These are phyloP conservation scores for Drosophila tristis DNA, from an alignment of 1,140 invertebrate genomes.

Conservation along the genomic window DNA sequence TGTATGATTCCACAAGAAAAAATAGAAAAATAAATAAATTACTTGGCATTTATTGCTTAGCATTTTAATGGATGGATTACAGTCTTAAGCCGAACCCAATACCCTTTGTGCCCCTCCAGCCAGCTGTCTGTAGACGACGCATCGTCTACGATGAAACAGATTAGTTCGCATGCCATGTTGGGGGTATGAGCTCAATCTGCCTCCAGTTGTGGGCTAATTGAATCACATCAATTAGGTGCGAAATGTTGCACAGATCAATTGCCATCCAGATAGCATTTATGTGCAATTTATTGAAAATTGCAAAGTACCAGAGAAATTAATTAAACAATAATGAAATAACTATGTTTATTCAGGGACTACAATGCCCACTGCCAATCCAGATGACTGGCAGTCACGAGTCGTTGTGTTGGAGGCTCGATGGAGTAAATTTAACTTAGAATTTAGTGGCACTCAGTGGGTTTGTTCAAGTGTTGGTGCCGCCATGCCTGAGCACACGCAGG, in stretches of 20 bases:
- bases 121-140: constrained; percentile 12
- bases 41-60: too few species aligned
- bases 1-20: too few species aligned
- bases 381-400: constrained; percentile 3
- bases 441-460: not conserved
- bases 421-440: constrained; percentile 13
- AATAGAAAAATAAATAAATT: too few species aligned
- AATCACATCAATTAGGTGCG: constrained; percentile 28
- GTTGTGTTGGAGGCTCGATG: not conserved
- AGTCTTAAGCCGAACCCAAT: too few species aligned
- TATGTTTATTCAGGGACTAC: not conserved
- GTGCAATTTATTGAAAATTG: constrained; percentile 24
- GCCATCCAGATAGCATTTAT: constrained; percentile 34
- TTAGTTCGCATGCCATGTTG: constrained; percentile 10
- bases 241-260: constrained; percentile 24
- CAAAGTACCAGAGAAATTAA: constrained; percentile 9
- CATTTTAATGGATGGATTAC: too few species aligned
- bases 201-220: constrained; percentile 22
- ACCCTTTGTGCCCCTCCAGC: not conserved
- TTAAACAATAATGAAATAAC: constrained; percentile 22
- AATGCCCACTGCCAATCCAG: constrained; percentile 21
- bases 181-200: too few species aligned
- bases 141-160: not conserved
- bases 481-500: constrained; percentile 83
- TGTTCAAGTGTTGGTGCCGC: not conserved